Evolutionary conservation across 2,113 vertebrate genomes (phyloP).

Genomic region (Aegotheles bennettii): DNA sequence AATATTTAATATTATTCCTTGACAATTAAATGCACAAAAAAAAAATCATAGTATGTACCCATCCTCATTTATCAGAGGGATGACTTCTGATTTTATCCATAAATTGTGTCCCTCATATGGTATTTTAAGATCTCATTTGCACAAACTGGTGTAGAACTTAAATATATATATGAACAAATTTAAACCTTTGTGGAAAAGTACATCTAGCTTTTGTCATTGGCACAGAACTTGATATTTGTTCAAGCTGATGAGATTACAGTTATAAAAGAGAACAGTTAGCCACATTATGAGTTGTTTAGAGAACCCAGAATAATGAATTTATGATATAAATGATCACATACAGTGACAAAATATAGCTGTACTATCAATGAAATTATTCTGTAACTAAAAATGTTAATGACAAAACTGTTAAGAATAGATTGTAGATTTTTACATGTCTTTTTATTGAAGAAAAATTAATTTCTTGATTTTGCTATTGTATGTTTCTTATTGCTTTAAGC

Average conservation of each 20-base stretch:
- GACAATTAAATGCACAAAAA: neutral
- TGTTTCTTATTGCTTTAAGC: neutral
- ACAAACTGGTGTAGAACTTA: neutral
- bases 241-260: neutral
- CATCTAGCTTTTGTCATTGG: neutral
- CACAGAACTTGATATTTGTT: neutral
- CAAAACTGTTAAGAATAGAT: neutral
- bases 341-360: neutral
- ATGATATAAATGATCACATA: neutral
- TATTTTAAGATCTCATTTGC: neutral
- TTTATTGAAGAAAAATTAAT: neutral
- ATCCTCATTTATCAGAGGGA: neutral
- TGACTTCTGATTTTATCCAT: neutral
- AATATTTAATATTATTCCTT: neutral
- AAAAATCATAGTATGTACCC: neutral
- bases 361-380: neutral
- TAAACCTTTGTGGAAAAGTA: neutral
- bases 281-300: neutral
- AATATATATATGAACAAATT: neutral
- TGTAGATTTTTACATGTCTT: neutral
- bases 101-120: neutral
- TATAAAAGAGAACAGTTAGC: neutral
- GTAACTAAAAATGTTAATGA: neutral
- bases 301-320: neutral
- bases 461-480: neutral